A percentile compares a stretch with the other conserved stretches of the same genome.
Conservation (phyloP, 2,113 vertebrate species). For the Pontoporia blainvillei region DNA sequence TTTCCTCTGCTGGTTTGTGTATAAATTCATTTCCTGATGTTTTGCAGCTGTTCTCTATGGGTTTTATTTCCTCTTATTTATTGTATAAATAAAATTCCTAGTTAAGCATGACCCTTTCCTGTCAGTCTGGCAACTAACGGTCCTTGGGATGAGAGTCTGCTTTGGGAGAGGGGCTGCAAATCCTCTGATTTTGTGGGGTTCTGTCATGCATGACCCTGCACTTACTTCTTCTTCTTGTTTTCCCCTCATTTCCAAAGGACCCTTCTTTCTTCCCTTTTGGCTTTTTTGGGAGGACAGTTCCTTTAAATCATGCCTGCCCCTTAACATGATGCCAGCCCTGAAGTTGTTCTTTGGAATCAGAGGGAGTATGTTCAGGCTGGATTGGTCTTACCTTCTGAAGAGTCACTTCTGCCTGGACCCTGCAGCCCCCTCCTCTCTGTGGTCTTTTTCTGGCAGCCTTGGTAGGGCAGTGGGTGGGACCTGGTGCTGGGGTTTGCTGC, state of each 20-base stretch:
- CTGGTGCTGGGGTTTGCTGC: background rate
- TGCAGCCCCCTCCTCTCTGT: background rate
- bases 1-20: background rate
- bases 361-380: background rate
- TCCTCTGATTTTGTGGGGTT: background rate
- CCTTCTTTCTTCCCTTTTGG: background rate
- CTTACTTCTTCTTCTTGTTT: background rate
- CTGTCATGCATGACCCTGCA: background rate
- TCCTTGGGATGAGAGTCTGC: background rate
- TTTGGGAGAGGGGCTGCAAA: background rate
- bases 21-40: background rate
- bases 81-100: background rate
- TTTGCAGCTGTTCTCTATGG: too few species aligned
- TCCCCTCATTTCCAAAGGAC: background rate
- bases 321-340: rapidly evolving
- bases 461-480: background rate
- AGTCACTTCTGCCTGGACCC: background rate
- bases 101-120: too few species aligned
- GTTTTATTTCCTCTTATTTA: background rate
- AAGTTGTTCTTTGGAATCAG: background rate
- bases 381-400: background rate
- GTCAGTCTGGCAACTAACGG: too few species aligned
- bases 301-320: background rate
- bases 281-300: background rate
- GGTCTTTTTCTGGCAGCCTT: background rate